These are phyloP conservation scores for Styela clava DNA, from an alignment of 23 tunicate genomes.

Conservation along the genomic window DNA sequence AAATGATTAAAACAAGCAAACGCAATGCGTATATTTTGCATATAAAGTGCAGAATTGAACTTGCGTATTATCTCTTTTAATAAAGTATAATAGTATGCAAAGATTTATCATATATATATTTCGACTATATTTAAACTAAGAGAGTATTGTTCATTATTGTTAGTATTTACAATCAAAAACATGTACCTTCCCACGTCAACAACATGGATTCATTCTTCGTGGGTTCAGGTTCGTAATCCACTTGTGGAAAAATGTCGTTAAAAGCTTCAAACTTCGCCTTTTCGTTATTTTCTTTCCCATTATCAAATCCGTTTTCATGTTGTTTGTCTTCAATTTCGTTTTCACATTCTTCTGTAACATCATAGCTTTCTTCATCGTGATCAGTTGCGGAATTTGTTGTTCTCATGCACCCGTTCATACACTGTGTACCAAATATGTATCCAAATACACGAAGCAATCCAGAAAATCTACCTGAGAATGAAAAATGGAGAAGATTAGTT, in stretches of 20 bases:
- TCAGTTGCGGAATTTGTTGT: background rate
- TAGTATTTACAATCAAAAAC: no score
- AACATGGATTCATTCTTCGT: background rate
- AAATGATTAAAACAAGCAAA: no score
- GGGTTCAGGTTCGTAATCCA: background rate
- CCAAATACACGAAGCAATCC: background rate
- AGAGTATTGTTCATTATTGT: no score
- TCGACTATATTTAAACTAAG: no score
- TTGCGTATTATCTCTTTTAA: no score
- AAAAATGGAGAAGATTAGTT: no score
- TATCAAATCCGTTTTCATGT: background rate
- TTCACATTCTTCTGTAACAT: background rate
- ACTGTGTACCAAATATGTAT: background rate
- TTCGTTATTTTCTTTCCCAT: background rate
- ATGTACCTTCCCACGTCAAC: background rate
- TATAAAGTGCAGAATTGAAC: no score
- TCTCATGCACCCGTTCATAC: background rate
- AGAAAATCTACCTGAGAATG: background rate
- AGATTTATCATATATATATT: no score
- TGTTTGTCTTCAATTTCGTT: background rate
- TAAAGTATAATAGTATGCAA: no score
- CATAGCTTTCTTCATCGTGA: background rate
- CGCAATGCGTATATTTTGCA: no score
- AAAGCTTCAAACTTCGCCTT: background rate
- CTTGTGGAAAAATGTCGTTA: background rate